A percentile compares a stretch with the other conserved stretches of the same genome.
These are phyloP conservation scores for Mimas tiliae DNA, from an alignment of 2,888 invertebrate species.

Conservation along the genomic window DNA sequence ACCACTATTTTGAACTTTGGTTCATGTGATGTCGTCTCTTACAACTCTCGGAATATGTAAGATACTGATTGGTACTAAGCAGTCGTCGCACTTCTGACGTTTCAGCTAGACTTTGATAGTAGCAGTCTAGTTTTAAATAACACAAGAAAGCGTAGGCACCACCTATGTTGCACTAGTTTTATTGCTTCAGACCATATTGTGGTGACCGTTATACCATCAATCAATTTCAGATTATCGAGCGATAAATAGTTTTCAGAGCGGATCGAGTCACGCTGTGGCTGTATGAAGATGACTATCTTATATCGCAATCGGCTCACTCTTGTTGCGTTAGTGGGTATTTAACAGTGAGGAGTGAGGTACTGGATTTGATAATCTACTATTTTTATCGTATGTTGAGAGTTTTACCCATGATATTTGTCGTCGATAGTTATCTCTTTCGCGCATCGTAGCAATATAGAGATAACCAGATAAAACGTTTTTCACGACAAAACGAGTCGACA, in stretches of 20 bases:
- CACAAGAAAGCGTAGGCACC: conserved; percentile 7
- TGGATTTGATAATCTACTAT: too few species aligned
- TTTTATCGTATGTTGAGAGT: too few species aligned
- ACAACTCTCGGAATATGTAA: too few species aligned
- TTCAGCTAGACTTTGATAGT: neutral
- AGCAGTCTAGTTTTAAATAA: conserved; percentile 5
- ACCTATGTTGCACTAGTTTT: conserved; percentile 36
- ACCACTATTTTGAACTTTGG: too few species aligned
- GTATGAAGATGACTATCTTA: conserved; percentile 20
- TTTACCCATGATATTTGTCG: too few species aligned
- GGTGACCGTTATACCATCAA: conserved; percentile 45
- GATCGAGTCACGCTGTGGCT: conserved; percentile 31
- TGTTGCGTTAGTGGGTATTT: neutral
- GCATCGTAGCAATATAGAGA: too few species aligned
- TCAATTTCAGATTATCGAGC: conserved; percentile 44
- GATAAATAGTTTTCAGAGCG: conserved; percentile 38
- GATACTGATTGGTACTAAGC: too few species aligned
- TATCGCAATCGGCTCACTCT: neutral
- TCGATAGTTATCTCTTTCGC: too few species aligned
- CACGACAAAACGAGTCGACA: too few species aligned
- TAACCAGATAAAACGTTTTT: too few species aligned
- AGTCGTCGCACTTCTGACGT: neutral
- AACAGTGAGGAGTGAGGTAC: neutral
- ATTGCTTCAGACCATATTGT: conserved; percentile 40
- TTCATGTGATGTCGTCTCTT: too few species aligned